These are phyloP conservation scores for Phodopus roborovskii DNA, from an alignment of 2,113 vertebrate genomes.

Conservation along the genomic window DNA sequence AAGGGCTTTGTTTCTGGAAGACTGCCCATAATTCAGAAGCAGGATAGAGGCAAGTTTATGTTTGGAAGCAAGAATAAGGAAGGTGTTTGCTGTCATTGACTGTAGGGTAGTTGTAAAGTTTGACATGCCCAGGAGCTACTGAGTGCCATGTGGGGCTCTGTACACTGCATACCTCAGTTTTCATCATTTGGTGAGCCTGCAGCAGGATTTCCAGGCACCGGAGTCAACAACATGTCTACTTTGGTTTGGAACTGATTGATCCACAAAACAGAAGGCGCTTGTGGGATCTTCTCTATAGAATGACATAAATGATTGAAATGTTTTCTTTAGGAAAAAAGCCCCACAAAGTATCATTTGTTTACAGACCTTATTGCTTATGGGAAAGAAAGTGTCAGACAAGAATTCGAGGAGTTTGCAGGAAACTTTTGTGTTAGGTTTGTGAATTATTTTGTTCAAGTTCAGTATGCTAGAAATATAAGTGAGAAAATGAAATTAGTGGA, in stretches of 20 bases:
- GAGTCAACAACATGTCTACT: constrained; percentile 91
- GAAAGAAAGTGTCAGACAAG: constrained; percentile 72
- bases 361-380: constrained; percentile 76
- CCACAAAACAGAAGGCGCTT: constrained; percentile 88
- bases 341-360: constrained; percentile 84
- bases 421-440: constrained; percentile 55
- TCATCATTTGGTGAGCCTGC: constrained; percentile 94
- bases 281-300: constrained; percentile 87
- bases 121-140: constrained; percentile 91
- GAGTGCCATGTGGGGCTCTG: constrained; percentile 90
- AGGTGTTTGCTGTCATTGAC: constrained; percentile 91
- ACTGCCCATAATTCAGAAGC: constrained; percentile 84
- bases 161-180: constrained; percentile 88
- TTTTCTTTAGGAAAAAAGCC: constrained; percentile 81
- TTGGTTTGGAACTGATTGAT: constrained; percentile 96
- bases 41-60: constrained; percentile 84
- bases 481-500: constrained; percentile 54
- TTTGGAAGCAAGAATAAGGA: constrained; percentile 87
- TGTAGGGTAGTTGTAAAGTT: constrained; percentile 89
- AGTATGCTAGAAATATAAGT: constrained; percentile 64
- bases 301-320: constrained; percentile 90
- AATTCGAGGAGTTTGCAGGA: constrained; percentile 64
- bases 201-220: constrained; percentile 92
- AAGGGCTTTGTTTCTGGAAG: constrained; percentile 89
- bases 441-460: constrained; percentile 67